Percentiles rank a stretch among this genome's conserved stretches.
Conservation (phyloP, 1,140 invertebrate species). For the Lineus longissimus region DNA sequence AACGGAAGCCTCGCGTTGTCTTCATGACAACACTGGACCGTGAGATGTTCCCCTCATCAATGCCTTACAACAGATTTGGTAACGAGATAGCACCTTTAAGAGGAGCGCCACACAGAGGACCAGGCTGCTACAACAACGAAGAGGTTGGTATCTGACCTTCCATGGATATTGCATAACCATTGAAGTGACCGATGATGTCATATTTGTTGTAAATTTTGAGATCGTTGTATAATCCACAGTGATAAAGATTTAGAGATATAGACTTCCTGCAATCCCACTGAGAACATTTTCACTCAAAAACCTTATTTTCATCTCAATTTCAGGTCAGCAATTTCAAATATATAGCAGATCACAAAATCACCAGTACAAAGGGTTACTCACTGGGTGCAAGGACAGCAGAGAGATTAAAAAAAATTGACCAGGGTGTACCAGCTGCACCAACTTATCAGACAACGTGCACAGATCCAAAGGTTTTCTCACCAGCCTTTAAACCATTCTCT, state of each 20-base stretch:
- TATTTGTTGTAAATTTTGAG: no score
- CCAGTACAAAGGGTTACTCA: conserved; percentile 44
- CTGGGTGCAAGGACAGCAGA: conserved; percentile 44
- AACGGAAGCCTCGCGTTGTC: conserved; percentile 31
- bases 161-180: no score
- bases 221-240: no score
- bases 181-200: no score
- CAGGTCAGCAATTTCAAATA: conserved; percentile 47
- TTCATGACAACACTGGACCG: conserved; percentile 47
- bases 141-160: conserved; percentile 41
- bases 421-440: conserved; percentile 35
- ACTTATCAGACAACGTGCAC: conserved; percentile 39
- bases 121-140: conserved; percentile 49
- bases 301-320: conserved; percentile 12
- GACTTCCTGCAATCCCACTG: no score
- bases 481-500: conserved; percentile 41
- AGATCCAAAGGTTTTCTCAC: conserved; percentile 30
- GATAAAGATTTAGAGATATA: no score
- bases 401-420: conserved; percentile 23
- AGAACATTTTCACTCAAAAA: not conserved
- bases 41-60: conserved; percentile 42
- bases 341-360: conserved; percentile 35
- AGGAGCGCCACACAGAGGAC: conserved; percentile 43
- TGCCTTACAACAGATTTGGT: conserved; percentile 48
- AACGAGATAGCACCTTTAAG: conserved; percentile 42